Base-by-base conservation (phyloP, 2,797 vertebrate species). In the Potorous gilbertii region DNA sequence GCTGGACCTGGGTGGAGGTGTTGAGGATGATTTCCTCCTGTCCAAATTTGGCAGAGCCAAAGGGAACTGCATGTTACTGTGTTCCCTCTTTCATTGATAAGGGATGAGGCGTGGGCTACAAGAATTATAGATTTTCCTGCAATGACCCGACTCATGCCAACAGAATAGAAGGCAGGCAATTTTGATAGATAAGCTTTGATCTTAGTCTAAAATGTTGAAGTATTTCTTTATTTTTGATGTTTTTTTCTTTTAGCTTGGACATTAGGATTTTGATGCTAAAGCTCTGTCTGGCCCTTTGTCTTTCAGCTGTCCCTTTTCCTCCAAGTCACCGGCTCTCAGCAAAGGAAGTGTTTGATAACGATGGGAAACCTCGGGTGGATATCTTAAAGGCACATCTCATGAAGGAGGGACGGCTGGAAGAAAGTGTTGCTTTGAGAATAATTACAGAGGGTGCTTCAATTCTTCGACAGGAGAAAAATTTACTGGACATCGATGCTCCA, bases 371-470 rank as follows among this genome's bases (percentile, higher is more conserved):
- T 94, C 99, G 99, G 97, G 99, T 99, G 98, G 99, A 99, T 96
- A 99, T 99, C 98, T 99, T 99, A 98, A 99, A 99, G 99, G 99
- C 99, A 92, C 99, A 99, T 98, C 99, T 99, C 97, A 99, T 99
- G 98, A 99, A 99, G 98, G 99, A 99, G 97, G 99, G 99, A 46
- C 99, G 99, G 0, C 99, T 99, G 98, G 99, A 99, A 97, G 99
- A 99, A 97, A 98, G 99, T 0, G 99, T 99, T 34, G 99, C 99
- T 6, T 98, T 99, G 97, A 99, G 99, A 98, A 99, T 99, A 99
- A 99, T 99, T 97, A 99, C 99, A 56, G 99, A 99, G 94, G 99
- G 99, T 10, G 99, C 99, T 50, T 99, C 99, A 0, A 99, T 99
- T 98, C 98, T 99, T 93, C 99, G 99, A 87, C 98, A 99, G 56